Evolutionary conservation across 2,888 invertebrate species (phyloP).

Genomic region (Diloba caeruleocephala): DNA sequence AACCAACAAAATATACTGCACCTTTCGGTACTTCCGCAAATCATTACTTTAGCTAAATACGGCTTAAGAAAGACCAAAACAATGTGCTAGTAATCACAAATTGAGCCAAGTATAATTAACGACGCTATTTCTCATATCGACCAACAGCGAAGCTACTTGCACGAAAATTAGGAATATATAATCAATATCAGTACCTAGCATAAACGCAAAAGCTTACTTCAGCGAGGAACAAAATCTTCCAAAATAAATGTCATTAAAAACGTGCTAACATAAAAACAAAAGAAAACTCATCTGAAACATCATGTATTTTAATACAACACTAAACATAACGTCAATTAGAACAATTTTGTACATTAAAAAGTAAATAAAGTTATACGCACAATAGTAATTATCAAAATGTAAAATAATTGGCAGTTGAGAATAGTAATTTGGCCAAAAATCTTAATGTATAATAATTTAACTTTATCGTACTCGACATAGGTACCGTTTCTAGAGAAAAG

Average conservation of each 20-base stretch:
- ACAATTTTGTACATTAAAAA: slow-evolving; percentile 70
- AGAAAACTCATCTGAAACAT: slow-evolving; percentile 75
- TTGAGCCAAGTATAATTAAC: slow-evolving; percentile 37
- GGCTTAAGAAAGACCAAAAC: slow-evolving; percentile 65
- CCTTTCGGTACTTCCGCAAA: slow-evolving; percentile 64
- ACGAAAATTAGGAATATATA: slow-evolving; percentile 68
- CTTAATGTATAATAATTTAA: slow-evolving; percentile 45
- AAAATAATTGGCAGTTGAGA: slow-evolving; percentile 79
- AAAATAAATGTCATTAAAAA: slow-evolving; percentile 85
- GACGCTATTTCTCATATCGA: slow-evolving; percentile 52
- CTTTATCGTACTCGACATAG: slow-evolving; percentile 16
- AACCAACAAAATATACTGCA: slow-evolving; percentile 83
- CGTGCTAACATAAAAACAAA: slow-evolving; percentile 71
- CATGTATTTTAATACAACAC: slow-evolving; percentile 83
- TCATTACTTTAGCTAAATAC: slow-evolving; percentile 60
- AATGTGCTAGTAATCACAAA: slow-evolving; percentile 58
- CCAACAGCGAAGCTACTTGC: slow-evolving; percentile 77
- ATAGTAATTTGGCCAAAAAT: slow-evolving; percentile 74
- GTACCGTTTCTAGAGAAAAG: slow-evolving; percentile 14
- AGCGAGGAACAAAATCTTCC: slow-evolving; percentile 81
- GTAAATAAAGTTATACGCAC: slow-evolving; percentile 64
- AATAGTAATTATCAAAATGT: slow-evolving; percentile 63
- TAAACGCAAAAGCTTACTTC: slow-evolving; percentile 59
- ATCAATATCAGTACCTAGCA: slow-evolving; percentile 55
- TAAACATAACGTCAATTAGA: slow-evolving; percentile 81